Evolutionary conservation across 1,140 invertebrate genomes (phyloP), one percentile per base, ranked within the genome.

Genomic region (Dendroctonus valens): DNA sequence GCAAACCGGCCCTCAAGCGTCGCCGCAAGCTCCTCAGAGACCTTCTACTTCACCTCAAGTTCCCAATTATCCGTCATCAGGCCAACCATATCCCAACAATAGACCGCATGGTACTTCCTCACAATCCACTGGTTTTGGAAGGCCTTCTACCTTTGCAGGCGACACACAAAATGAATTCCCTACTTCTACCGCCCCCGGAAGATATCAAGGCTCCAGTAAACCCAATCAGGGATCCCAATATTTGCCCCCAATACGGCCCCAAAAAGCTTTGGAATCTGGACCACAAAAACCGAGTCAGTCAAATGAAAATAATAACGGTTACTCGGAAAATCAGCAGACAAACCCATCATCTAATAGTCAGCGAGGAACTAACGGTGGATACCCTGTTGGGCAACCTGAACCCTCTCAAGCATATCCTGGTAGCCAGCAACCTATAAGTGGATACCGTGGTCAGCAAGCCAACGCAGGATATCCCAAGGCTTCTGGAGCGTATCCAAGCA

Each of bases 361-460:
- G 26, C 26, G 26, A 26, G 26, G 26, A 26, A 26, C 26, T 26
- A 26, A 15, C 11, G 54, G 54, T 40, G 54, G 54, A 3, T 57
- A 57, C 15, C 50, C 50, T 46, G 9, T 0, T 11, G 44, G 44
- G 44, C 12, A 46, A 11, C 44, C 44, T 2, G 44, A 12, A 53
- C 26, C 26, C 26, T 26, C 51, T 53, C n/a, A 53, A 53, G 9
- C 51, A 8, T 48, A 44, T 64, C 59, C 61, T 37, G 6, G 38
- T 48, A 49, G 7, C 15, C 59, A 68, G 70, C 74, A 55, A 11
- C 50, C 51, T 44, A 26, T 72, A 51, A 68, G 70, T 12, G 53
- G 70, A 46, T 72, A 71, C 41, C 69, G 71, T 54, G 74, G 75
- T 41, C 73, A 71, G 67, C 42, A 11, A 57, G 2, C 39, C 39